Conservation (phyloP, 1,140 invertebrate species). For the Diorhabda carinulata region DNA sequence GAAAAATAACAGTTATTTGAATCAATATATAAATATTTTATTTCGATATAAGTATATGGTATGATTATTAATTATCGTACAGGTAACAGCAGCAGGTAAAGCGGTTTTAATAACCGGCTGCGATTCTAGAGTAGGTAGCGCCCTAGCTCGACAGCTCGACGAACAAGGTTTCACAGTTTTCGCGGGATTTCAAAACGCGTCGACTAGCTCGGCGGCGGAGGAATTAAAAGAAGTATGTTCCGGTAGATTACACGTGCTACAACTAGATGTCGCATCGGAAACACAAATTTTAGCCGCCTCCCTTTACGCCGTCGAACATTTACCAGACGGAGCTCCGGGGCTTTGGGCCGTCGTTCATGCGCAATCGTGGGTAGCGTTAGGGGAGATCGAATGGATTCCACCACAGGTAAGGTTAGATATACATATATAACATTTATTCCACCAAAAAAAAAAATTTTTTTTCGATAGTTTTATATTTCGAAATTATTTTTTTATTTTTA, state of each 20-base stretch:
- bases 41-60: no score
- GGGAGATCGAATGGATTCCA: conserved; percentile 85
- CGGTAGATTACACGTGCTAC: conserved; percentile 66
- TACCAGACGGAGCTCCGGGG: conserved; percentile 71
- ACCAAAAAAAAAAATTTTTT: no score
- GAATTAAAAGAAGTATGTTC: conserved; percentile 72
- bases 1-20: no score
- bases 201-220: conserved; percentile 59
- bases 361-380: conserved; percentile 80
- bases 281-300: conserved; percentile 70
- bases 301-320: conserved; percentile 68
- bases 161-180: conserved; percentile 79
- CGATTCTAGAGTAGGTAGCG: conserved; percentile 73
- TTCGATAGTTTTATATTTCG: no score
- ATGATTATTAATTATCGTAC: conserved; percentile 23
- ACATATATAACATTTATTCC: no score
- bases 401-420: conserved; percentile 46
- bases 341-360: conserved; percentile 89
- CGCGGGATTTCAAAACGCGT: conserved; percentile 67
- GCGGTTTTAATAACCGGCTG: conserved; percentile 81
- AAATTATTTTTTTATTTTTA: no score
- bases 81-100: conserved; percentile 75
- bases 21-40: no score
- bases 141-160: conserved; percentile 69
- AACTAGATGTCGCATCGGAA: conserved; percentile 72